Evolutionary conservation across 2,888 invertebrate genomes (phyloP).

Genomic region (Pomacea canaliculata): DNA sequence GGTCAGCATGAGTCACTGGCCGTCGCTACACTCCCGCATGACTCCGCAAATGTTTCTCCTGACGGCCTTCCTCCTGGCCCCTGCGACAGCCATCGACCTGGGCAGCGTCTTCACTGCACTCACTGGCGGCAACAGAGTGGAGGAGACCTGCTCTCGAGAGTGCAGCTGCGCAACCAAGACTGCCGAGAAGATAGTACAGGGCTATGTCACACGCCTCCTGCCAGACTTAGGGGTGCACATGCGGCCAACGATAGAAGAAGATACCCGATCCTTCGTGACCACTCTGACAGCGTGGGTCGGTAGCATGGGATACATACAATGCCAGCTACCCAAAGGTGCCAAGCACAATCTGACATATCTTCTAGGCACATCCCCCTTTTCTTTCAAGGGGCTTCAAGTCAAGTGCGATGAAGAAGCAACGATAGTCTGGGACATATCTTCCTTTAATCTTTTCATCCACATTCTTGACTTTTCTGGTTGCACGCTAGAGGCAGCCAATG

Average conservation of each 20-base stretch:
- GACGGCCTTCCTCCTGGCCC: not conserved
- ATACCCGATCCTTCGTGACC: slow-evolving; percentile 6
- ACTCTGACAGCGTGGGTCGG: slow-evolving; percentile 13
- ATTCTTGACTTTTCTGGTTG: slow-evolving; percentile 14
- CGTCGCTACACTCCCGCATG: not conserved
- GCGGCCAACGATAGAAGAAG: slow-evolving; percentile 5
- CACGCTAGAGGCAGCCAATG: not conserved
- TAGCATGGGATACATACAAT: slow-evolving; percentile 17
- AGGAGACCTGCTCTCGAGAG: not conserved
- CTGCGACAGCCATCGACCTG: slow-evolving; percentile 3
- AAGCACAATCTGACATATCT: slow-evolving; percentile 4
- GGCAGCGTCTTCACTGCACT: slow-evolving; percentile 5
- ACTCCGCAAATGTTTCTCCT: not conserved
- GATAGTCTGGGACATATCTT: slow-evolving; percentile 13
- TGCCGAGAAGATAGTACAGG: slow-evolving; percentile 17
- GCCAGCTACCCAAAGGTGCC: not conserved
- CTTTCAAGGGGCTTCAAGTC: slow-evolving; percentile 13
- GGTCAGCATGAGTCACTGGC: too few species aligned
- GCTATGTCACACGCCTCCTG: slow-evolving; percentile 11
- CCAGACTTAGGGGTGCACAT: slow-evolving; percentile 20
- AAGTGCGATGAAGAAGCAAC: slow-evolving; percentile 7
- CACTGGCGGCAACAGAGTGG: not conserved
- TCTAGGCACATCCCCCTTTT: slow-evolving; percentile 9
- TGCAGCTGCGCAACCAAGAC: slow-evolving; percentile 8
- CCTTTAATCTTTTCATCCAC: slow-evolving; percentile 3